Evolutionary conservation across 2,888 invertebrate genomes (phyloP).

Genomic region (Sisyra nigra): DNA sequence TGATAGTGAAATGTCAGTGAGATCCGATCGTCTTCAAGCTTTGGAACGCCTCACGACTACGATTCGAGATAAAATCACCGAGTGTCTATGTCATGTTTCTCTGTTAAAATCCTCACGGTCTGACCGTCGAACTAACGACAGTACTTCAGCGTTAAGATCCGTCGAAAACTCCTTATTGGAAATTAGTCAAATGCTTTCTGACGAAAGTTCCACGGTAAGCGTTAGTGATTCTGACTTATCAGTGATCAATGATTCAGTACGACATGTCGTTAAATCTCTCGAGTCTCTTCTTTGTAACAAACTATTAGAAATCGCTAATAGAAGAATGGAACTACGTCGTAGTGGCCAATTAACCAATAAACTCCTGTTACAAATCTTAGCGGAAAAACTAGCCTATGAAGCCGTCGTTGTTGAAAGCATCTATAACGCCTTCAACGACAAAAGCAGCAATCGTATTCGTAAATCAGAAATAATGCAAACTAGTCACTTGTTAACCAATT

Average conservation of each 20-base stretch:
- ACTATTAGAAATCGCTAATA: conserved; percentile 48
- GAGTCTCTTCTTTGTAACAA: conserved; percentile 54
- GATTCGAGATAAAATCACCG: conserved; percentile 49
- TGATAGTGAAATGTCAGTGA: conserved; percentile 15
- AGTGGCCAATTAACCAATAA: conserved; percentile 50
- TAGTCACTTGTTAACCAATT: conserved; percentile 54
- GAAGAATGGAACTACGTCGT: conserved; percentile 45
- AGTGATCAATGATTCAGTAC: conserved; percentile 36
- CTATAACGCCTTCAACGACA: conserved; percentile 42
- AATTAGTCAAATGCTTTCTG: conserved; percentile 32
- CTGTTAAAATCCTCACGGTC: conserved; percentile 44
- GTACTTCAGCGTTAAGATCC: conserved; percentile 28
- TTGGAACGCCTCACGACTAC: conserved; percentile 43
- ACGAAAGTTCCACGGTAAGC: conserved; percentile 8
- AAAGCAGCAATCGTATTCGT: conserved; percentile 38
- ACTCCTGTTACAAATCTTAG: conserved; percentile 51
- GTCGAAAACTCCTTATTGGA: conserved; percentile 48
- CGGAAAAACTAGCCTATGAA: conserved; percentile 69
- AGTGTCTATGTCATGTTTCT: conserved; percentile 46
- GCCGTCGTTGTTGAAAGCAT: conserved; percentile 53
- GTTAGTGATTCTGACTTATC: conserved; percentile 35
- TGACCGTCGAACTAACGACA: conserved; percentile 37
- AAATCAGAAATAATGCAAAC: conserved; percentile 59
- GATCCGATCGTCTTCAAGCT: conserved; percentile 36
- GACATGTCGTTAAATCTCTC: conserved; percentile 41